Base-by-base conservation (phyloP, 92 coral and sea anemone genomes). In the Scolanthus callimorphus region DNA sequence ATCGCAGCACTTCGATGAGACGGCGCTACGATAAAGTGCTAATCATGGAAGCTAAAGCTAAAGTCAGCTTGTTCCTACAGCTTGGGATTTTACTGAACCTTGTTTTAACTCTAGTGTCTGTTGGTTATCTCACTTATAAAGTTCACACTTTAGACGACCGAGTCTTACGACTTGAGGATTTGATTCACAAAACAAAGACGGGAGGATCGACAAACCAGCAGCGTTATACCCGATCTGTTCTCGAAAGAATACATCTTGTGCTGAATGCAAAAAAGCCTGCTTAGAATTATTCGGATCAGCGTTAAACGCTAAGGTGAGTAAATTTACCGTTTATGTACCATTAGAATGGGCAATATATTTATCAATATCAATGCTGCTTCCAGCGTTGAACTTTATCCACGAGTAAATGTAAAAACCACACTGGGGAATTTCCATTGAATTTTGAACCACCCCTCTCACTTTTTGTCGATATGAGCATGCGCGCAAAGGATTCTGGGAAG, bases 111-210 rank as follows among this genome's bases (percentile, higher is more conserved):
- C n/a, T 74, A 11, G 25, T 50, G 15, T 62, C 82, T 1, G 66
- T 81, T 27, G 88, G 82, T 17, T 74, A 52, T 39, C 52, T 74
- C 39, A 63, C 78, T 3, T 67, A 67, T 19, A 81, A 68, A 56
- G 82, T 68, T 4, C 72, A 60, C 56, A 52, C 31, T 1, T 38
- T 81, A 9, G 88, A 81, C 3, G 73, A 57, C 26, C 61, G 69
- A 37, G 62, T 81, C 4, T 54, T 46, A 15, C 46, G 64, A 26
- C 46, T 59, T 25, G 77, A 81, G 20, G 25, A 24, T 22, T 34
- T 37, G n/a, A 25, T 12, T 28, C 19, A 51, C 41, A 24, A 30
- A 38, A 49, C 24, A 15, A 23, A 81, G 13, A 41, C 3, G 6
- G 58, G 30, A n/a, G 39, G 28, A 17, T 2, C 17, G 3, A 56